Base-by-base conservation (phyloP, 2,113 vertebrate genomes). In the Agapornis roseicollis region DNA sequence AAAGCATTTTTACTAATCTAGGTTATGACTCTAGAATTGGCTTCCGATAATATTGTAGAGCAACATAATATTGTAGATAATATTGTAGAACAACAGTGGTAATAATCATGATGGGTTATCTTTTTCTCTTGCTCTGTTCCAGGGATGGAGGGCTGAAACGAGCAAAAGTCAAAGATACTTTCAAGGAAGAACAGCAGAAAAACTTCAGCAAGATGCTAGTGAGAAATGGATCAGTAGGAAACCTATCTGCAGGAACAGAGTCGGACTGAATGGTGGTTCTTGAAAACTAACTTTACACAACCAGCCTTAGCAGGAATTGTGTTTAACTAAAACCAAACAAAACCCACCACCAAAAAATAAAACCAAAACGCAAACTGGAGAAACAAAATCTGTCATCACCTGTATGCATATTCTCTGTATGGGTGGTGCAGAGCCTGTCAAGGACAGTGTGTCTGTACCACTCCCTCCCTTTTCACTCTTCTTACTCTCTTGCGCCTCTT, bases 111-210 rank as follows among this genome's bases (percentile, higher is more conserved):
- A 61, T 28, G 28, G 4, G 10, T 88, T 86, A 42, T 42, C 63
- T 31, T 92, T 72, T 46, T 22, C 50, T 65, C 95, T 77, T 95
- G 78, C 12, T 85, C 5, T 94, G n/a, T 87, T 96, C 47, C 95
- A 99, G 99, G 99, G 99, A 99, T 46, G 99, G 99, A 71, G 98
- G 98, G 4, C 97, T 99, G 96, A 99, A 99, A 95, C 97, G 99
- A 95, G 98, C 86, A 0, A 99, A 99, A 92, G 99, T 99, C 87
- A 99, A 99, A 95, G 98, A 99, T 2, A 97, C 97, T 3, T 99
- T 98, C 27, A 99, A 97, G 96, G 98, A 99, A 85, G 98, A 99
- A 41, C 99, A 99, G 68, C 99, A 99, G 98, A 99, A 99, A 94
- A 98, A 98, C 94, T 99, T 99, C 97, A 99, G 99, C 98, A 99